Evolutionary conservation across 64 coral and sea anemone species (phyloP), one percentile per base, ranked within the genome.

Genomic region (Trachythela sp.): DNA sequence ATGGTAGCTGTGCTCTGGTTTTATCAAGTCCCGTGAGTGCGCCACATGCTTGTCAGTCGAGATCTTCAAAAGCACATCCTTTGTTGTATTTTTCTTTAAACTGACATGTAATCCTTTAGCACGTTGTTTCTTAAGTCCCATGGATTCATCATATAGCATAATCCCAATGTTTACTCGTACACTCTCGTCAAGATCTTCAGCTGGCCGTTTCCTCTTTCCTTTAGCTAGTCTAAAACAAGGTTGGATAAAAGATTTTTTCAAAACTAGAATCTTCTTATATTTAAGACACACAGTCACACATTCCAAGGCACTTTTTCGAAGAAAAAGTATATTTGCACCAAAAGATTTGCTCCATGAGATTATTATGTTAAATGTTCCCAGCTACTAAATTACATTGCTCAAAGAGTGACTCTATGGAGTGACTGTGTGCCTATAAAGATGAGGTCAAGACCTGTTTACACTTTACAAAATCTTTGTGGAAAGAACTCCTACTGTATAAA

Each of bases 41-140:
- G 89, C 77, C 20, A 77, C 50, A 84, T 90, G 89, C 89, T 90
- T 90, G 39, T 88, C 87, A 75, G 48, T 42, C 18, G 87, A 50
- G 18, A 72, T 72, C 0, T 72, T 72, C n/a, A 88, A 88, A 39
- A 88, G 87, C 48, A 38, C 60, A 48, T 88, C 87, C 40, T 72
- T 88, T 32, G 59, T 6, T 34, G 39, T 41, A 30, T 88, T 88
- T 41, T 88, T 88, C 64, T 72, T 88, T 76, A 88, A 41, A 77
- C 50, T 75, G 22, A 88, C 87, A 48, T 67, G 20, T 42, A 88
- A 30, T 32, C 68, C 87, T 88, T 88, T 88, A 70, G 50, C 87
- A 64, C 68, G 87, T 75, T 75, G 68, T 75, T 67, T 17, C 43
- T 76, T 67, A 40, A 87, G 86, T 64, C 54, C 49, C 13, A 52